Conservation (phyloP, 1,140 invertebrate species). For the Notospermus geniculatus region DNA sequence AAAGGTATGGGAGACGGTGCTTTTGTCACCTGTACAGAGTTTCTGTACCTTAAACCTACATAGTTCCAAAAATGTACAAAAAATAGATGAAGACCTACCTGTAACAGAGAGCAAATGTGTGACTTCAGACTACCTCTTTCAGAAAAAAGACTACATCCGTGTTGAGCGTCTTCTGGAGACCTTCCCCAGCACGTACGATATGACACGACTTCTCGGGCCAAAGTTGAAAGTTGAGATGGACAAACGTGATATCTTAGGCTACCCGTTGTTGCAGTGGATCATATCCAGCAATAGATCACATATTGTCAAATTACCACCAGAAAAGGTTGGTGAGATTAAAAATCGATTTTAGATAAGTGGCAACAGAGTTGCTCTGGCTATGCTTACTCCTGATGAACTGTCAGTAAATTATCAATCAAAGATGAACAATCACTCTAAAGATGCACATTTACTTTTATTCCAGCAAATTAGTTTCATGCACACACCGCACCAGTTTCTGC, state of each 20-base stretch:
- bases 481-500: conserved; percentile 49
- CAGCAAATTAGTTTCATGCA: conserved; percentile 44
- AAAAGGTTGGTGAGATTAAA: conserved; percentile 24
- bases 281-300: conserved; percentile 48
- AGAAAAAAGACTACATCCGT: conserved; percentile 32
- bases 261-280: conserved; percentile 47
- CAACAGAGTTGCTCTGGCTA: neutral
- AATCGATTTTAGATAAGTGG: neutral
- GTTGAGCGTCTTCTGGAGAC: conserved; percentile 23
- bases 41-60: too few species aligned
- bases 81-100: too few species aligned
- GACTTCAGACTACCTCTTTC: too few species aligned
- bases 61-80: too few species aligned
- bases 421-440: too few species aligned
- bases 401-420: too few species aligned
- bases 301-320: conserved; percentile 39
- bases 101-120: too few species aligned
- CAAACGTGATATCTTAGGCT: conserved; percentile 27
- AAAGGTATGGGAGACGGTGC: conserved; percentile 29
- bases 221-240: conserved; percentile 30
- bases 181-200: conserved; percentile 29
- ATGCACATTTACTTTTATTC: conserved; percentile 9
- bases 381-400: too few species aligned
- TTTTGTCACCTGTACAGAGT: too few species aligned
- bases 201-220: conserved; percentile 17